phyloP scores from a whole-genome alignment of 1,140 invertebrate species.

The Tetramorium simillimum region DNA sequence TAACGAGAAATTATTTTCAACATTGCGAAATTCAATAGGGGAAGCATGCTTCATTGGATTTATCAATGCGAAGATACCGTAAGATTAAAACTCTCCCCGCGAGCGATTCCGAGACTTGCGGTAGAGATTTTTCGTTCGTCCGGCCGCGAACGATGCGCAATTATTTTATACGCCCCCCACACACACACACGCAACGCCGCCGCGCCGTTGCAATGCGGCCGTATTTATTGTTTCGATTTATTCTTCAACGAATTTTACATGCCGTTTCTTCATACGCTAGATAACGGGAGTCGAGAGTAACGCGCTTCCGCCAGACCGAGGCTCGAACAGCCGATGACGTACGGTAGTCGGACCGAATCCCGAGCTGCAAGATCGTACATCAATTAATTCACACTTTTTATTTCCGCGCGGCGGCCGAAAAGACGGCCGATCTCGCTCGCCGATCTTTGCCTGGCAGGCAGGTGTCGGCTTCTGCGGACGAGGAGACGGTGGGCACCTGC shows the following conservation, averaged over 20 bases:
- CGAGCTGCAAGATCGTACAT: not conserved
- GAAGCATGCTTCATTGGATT: not conserved
- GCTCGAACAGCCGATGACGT: not conserved
- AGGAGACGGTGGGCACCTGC: conserved; percentile 49
- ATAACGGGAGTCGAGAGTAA: not conserved
- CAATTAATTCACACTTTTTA: conserved; percentile 41
- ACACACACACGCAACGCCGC: not conserved
- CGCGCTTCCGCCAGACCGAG: not conserved
- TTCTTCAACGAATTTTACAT: not conserved
- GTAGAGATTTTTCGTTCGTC: not conserved
- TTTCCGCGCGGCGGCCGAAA: not conserved
- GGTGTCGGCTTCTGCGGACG: conserved; percentile 11
- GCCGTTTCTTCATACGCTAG: not conserved
- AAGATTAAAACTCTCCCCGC: not conserved
- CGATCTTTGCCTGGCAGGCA: conserved; percentile 30
- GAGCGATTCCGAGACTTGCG: not conserved
- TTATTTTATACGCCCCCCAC: conserved; percentile 15
- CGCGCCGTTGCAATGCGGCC: no score
- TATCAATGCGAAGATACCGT: conserved; percentile 18
- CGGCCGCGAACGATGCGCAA: not conserved
- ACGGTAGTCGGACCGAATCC: not conserved
- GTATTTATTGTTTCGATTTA: not conserved
- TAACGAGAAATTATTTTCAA: conserved; percentile 54
- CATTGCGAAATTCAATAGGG: conserved; percentile 22
- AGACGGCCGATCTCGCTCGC: conserved; percentile 13